Evolutionary conservation across 2,797 vertebrate species (phyloP).

Genomic region (Gorsachius magnificus): DNA sequence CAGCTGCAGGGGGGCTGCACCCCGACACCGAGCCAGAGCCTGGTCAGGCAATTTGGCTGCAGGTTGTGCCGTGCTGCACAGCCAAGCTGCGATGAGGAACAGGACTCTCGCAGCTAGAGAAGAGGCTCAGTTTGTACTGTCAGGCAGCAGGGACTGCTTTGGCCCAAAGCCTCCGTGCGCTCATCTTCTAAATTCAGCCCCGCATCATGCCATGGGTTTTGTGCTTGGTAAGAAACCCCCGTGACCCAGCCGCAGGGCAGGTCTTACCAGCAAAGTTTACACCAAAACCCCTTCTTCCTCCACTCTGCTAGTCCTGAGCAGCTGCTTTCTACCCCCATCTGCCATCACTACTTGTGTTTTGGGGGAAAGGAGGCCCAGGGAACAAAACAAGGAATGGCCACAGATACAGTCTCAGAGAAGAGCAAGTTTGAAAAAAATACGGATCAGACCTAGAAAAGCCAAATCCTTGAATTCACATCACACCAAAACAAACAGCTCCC

Average conservation of each 20-base stretch:
- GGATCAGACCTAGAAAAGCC: background rate
- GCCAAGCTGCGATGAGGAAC: background rate
- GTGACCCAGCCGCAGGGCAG: accelerated
- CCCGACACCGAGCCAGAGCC: accelerated
- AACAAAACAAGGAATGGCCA: background rate
- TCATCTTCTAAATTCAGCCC: background rate
- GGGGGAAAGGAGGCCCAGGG: background rate
- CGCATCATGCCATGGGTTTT: accelerated
- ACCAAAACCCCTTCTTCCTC: background rate
- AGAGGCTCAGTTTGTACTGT: accelerated
- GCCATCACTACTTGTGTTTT: background rate
- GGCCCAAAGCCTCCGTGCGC: background rate
- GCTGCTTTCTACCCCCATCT: background rate
- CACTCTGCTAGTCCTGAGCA: background rate
- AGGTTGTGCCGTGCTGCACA: accelerated
- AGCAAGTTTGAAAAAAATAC: background rate
- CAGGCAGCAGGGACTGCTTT: background rate
- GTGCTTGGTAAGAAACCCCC: background rate
- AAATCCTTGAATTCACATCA: background rate
- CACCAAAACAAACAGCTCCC: background rate
- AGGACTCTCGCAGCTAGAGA: background rate
- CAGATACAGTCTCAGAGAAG: background rate
- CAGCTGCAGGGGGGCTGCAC: background rate
- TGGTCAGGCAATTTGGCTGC: background rate
- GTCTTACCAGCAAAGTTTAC: background rate